Conservation (phyloP, 2,113 vertebrate species). For the Lepisosteus osseus region DNA sequence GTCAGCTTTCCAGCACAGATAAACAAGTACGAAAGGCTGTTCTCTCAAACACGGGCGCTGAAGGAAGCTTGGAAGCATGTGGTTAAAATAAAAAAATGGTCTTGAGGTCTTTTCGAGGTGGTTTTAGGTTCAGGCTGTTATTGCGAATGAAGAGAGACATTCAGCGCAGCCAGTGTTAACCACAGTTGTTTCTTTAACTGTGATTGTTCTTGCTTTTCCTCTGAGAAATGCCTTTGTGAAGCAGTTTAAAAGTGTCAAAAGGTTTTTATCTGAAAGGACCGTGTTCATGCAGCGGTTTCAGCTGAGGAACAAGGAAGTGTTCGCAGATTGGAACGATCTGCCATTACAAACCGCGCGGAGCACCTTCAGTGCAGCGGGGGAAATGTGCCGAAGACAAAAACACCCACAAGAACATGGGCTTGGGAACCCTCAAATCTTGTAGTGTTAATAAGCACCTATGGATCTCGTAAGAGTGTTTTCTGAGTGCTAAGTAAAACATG, state of each 20-base stretch:
- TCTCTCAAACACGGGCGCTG: neutral
- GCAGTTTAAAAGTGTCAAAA: conserved; percentile 45
- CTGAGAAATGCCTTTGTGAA: conserved; percentile 28
- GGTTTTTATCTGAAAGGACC: conserved; percentile 33
- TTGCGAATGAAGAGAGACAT: conserved; percentile 28
- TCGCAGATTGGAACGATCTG: conserved; percentile 58
- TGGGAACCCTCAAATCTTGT: conserved; percentile 25
- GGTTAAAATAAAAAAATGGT: neutral
- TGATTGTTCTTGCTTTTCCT: conserved; percentile 39
- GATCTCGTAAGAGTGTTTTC: conserved; percentile 36
- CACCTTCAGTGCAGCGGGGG: conserved; percentile 25
- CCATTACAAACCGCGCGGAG: conserved; percentile 36
- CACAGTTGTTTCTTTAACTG: conserved; percentile 22
- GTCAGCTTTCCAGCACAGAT: conserved; percentile 7
- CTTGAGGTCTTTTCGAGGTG: neutral
- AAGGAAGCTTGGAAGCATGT: neutral
- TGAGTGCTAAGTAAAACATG: conserved; percentile 56
- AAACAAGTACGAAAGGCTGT: neutral
- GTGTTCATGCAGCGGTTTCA: conserved; percentile 27
- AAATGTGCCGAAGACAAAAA: conserved; percentile 46
- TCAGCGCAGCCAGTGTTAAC: conserved; percentile 41
- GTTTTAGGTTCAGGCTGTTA: no score
- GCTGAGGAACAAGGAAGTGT: neutral
- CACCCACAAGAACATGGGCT: conserved; percentile 9
- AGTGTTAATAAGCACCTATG: conserved; percentile 43